Evolutionary conservation across 2,113 vertebrate species (phyloP).

Genomic region (Pontoporia blainvillei): DNA sequence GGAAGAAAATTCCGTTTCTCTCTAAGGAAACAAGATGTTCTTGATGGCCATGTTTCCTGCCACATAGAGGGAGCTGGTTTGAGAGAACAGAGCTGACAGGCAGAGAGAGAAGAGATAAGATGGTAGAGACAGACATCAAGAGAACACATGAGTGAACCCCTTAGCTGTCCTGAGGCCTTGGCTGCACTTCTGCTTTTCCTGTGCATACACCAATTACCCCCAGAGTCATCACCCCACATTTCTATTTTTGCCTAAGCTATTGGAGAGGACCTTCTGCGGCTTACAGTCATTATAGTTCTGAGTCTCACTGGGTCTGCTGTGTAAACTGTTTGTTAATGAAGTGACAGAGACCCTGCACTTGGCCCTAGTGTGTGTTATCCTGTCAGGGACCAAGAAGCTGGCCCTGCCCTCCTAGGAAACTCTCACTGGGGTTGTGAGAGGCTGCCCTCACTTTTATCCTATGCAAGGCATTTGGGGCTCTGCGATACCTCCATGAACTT

Average conservation of each 20-base stretch:
- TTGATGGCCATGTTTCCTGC: background rate
- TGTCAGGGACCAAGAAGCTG: background rate
- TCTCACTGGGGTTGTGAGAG: background rate
- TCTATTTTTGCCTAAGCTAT: background rate
- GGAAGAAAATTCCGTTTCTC: background rate
- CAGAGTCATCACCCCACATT: background rate
- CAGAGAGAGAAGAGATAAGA: background rate
- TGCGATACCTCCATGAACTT: background rate
- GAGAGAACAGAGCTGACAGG: background rate
- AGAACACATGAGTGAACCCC: no score
- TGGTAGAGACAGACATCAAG: background rate
- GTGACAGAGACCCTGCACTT: background rate
- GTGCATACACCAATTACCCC: background rate
- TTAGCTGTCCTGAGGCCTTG: background rate
- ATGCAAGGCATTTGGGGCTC: background rate
- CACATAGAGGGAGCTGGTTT: background rate
- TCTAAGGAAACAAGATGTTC: background rate
- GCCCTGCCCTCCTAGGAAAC: background rate
- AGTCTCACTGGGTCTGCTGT: background rate
- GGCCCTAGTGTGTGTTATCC: background rate
- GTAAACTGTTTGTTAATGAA: background rate
- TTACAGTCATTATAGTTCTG: background rate
- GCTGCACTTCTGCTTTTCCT: background rate
- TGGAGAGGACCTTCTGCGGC: background rate
- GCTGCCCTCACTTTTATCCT: background rate